Conservation (phyloP, 2,888 invertebrate species). For the Thymelicus lineola region DNA sequence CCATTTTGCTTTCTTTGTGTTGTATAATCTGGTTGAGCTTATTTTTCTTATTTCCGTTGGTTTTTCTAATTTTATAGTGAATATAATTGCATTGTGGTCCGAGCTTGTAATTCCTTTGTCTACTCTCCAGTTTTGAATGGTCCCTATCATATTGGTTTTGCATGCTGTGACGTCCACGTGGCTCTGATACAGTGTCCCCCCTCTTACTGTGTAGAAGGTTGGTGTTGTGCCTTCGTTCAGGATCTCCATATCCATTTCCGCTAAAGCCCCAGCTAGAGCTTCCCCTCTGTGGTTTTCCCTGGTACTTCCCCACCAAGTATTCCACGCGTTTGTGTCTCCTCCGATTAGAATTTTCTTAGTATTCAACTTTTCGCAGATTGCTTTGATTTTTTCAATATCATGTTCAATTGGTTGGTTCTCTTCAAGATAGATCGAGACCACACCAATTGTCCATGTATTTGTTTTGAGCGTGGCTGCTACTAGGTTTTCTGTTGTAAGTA, state of each 20-base stretch:
- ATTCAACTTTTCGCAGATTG: background rate
- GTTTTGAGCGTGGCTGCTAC: background rate
- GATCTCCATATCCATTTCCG: background rate
- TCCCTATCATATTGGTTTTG: no score
- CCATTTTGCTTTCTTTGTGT: no score
- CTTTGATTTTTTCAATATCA: background rate
- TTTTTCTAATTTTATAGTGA: no score
- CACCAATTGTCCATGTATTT: conserved; percentile 17
- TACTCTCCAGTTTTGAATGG: no score
- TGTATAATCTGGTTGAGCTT: no score
- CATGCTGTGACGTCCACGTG: no score
- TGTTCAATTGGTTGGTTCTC: background rate
- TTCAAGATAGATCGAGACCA: conserved; percentile 32
- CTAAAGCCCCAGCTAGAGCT: background rate
- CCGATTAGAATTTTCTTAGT: background rate
- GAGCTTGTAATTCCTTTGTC: no score
- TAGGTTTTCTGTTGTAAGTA: background rate
- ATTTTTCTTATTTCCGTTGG: no score
- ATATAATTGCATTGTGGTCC: no score
- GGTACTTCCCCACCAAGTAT: conserved; percentile 3
- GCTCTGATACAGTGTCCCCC: background rate
- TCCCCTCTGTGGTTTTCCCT: background rate
- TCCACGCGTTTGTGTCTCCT: background rate
- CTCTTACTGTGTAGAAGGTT: background rate
- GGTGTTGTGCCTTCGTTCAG: background rate